Conservation (phyloP, 2,113 vertebrate genomes). For the Callocephalon fimbriatum region DNA sequence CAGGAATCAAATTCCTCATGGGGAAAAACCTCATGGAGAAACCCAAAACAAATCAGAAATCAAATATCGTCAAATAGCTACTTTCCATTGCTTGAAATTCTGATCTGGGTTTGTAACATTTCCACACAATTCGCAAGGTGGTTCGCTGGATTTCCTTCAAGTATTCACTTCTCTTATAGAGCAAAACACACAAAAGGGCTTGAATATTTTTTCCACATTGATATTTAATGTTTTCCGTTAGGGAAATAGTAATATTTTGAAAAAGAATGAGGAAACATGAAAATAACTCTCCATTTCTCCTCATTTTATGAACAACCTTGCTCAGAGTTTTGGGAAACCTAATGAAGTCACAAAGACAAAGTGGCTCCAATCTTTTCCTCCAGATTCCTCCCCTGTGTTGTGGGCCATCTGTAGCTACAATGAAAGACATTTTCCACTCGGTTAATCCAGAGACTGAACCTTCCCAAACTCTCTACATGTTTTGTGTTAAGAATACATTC, state of each 20-base stretch:
- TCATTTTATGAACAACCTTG: background rate
- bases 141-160: background rate
- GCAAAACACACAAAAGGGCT: background rate
- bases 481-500: constrained; percentile 58
- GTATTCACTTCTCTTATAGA: background rate
- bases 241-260: background rate
- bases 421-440: constrained; percentile 62
- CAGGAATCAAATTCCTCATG: background rate
- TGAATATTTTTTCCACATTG: accelerated
- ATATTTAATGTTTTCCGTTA: background rate
- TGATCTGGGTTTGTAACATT: background rate
- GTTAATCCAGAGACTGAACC: constrained; percentile 61
- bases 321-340: constrained; percentile 3
- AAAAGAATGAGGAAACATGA: background rate
- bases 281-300: background rate
- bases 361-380: background rate
- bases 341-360: constrained; percentile 47
- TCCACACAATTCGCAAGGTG: background rate
- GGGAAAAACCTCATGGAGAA: background rate
- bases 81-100: background rate
- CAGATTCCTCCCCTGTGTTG: constrained; percentile 34
- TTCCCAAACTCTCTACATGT: constrained; percentile 53
- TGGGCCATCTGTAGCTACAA: constrained; percentile 50
- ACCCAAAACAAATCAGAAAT: background rate
- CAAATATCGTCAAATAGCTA: background rate